These are phyloP conservation scores for Ailurus styani DNA, from an alignment of 2,113 vertebrate species.

Conservation along the genomic window DNA sequence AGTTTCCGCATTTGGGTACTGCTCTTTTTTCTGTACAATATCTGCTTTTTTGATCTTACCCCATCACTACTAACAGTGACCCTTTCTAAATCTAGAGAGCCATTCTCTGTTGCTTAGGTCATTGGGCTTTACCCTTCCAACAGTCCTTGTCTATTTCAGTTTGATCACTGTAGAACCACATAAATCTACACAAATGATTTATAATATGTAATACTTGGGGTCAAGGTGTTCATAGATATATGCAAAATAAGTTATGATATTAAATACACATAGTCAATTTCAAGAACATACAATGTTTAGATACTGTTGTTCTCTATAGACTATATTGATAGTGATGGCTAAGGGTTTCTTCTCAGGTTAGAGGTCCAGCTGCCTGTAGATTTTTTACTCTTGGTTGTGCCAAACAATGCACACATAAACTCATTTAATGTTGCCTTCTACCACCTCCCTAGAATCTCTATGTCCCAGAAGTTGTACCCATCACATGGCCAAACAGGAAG, in stretches of 20 bases:
- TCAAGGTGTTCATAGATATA: background rate
- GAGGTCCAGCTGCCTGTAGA: background rate
- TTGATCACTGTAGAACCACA: background rate
- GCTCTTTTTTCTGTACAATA: background rate
- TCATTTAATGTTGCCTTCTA: background rate
- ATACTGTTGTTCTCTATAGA: background rate
- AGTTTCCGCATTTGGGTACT: background rate
- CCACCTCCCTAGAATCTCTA: background rate
- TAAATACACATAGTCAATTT: background rate
- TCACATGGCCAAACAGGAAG: background rate
- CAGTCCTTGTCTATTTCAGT: background rate
- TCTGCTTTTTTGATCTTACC: accelerated
- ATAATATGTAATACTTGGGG: background rate
- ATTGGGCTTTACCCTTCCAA: background rate
- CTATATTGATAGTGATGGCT: background rate
- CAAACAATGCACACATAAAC: background rate
- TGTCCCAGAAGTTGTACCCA: background rate
- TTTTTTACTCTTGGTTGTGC: background rate
- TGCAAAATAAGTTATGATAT: background rate
- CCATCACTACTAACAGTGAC: background rate
- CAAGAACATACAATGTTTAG: background rate
- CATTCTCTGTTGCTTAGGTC: background rate
- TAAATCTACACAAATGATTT: background rate
- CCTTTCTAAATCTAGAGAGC: background rate
- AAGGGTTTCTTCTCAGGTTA: background rate